Conservation (phyloP, 2,888 invertebrate genomes). For the Pinctada fucata region DNA sequence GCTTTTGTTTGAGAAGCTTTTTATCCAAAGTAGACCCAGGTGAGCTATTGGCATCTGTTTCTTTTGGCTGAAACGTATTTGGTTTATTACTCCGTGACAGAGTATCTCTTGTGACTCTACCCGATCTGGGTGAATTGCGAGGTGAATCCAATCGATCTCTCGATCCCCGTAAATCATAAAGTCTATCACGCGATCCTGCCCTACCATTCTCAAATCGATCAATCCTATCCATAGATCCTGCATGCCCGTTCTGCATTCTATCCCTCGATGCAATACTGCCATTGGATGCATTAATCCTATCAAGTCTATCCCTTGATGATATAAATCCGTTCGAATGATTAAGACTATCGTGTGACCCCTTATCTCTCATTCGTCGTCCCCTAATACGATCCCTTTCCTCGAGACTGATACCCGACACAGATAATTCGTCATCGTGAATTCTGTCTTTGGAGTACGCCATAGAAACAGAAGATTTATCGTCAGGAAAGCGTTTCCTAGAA, state of each 20-base stretch:
- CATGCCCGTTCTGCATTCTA: slow-evolving; percentile 18
- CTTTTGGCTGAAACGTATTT: slow-evolving; percentile 10
- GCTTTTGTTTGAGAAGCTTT: not conserved
- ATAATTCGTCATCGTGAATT: slow-evolving; percentile 36
- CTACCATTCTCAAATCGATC: slow-evolving; percentile 1
- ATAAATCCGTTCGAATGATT: slow-evolving; percentile 23
- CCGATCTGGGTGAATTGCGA: slow-evolving; percentile 17
- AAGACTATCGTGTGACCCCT: slow-evolving; percentile 11
- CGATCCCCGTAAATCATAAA: slow-evolving; percentile 22
- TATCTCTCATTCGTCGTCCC: slow-evolving; percentile 11
- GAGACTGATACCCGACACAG: slow-evolving; percentile 33
- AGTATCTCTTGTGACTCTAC: slow-evolving; percentile 4
- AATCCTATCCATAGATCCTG: slow-evolving; percentile 21
- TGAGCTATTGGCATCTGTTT: slow-evolving; percentile 19
- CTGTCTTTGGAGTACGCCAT: slow-evolving; percentile 35
- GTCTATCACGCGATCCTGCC: slow-evolving; percentile 23
- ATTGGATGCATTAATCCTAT: slow-evolving; percentile 26
- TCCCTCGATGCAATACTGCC: slow-evolving; percentile 15
- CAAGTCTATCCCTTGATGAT: slow-evolving; percentile 25
- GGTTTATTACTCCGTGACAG: slow-evolving; percentile 3
- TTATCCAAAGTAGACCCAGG: slow-evolving; percentile 28
- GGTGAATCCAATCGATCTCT: slow-evolving; percentile 21
- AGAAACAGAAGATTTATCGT: slow-evolving; percentile 49
- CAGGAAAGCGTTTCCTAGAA: slow-evolving; percentile 49
- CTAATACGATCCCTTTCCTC: slow-evolving; percentile 13